A percentile compares a stretch with the other conserved stretches of the same genome.
phyloP scores from a whole-genome alignment of 2,797 vertebrate species.

The Pseudochirops corinnae region DNA sequence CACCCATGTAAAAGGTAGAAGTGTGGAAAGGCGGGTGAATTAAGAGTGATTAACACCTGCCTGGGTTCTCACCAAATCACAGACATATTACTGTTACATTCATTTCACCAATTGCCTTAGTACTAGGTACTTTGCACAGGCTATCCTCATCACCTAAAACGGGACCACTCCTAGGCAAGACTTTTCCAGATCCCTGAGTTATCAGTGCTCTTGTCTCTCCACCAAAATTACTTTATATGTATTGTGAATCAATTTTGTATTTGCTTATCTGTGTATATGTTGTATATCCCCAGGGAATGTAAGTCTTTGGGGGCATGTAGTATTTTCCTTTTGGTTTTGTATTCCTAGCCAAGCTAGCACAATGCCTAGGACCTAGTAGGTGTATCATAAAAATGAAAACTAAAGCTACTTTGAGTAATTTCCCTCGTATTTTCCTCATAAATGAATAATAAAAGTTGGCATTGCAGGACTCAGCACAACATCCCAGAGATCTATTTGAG shows the following conservation, averaged over 20 bases:
- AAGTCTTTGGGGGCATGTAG: neutral
- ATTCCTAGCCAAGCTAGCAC: neutral
- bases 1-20: neutral
- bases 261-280: neutral
- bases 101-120: neutral
- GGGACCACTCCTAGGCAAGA: neutral
- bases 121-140: neutral
- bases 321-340: neutral
- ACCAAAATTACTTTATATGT: neutral
- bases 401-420: slow-evolving; percentile 19
- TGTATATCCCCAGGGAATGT: neutral
- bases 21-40: neutral
- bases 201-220: neutral
- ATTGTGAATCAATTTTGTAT: neutral
- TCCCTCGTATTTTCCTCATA: neutral
- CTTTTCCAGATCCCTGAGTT: neutral
- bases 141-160: neutral
- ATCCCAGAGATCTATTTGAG: neutral
- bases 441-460: neutral
- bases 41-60: neutral
- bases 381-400: neutral
- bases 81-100: neutral
- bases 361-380: neutral
- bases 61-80: neutral
- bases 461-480: neutral